phyloP scores from a whole-genome alignment of 2,113 vertebrate species.

The Harpagus bidentatus region DNA sequence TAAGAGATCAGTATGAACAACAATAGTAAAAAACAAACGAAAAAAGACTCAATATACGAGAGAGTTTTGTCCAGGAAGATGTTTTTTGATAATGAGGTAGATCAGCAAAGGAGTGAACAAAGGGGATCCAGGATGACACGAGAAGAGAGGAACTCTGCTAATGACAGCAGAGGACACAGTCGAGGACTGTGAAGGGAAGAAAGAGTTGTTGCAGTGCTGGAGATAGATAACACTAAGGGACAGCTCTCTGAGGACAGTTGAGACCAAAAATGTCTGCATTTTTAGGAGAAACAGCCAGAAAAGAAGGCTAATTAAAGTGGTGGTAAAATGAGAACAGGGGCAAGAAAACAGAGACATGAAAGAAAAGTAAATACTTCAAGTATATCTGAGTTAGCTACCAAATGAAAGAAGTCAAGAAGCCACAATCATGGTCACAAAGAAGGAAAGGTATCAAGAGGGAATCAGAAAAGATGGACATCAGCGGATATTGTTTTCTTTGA shows the following conservation, averaged over 20 bases:
- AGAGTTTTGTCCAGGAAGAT: background rate
- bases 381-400: background rate
- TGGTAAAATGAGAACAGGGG: background rate
- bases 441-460: background rate
- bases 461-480: background rate
- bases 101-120: background rate
- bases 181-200: background rate
- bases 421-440: background rate
- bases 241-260: background rate
- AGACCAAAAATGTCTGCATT: background rate
- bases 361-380: background rate
- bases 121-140: background rate
- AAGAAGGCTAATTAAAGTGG: background rate
- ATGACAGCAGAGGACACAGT: background rate
- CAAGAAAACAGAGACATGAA: background rate
- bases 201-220: background rate
- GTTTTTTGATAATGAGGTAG: background rate
- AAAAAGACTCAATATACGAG: background rate
- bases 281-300: background rate
- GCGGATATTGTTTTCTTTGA: background rate
- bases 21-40: background rate
- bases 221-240: background rate
- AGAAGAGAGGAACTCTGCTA: background rate
- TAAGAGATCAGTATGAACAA: background rate
- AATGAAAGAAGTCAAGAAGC: slow-evolving; percentile 4